A percentile compares a stretch with the other conserved stretches of the same genome.
phyloP scores from a whole-genome alignment of 1,140 invertebrate species.

The Bombus waltoni region DNA sequence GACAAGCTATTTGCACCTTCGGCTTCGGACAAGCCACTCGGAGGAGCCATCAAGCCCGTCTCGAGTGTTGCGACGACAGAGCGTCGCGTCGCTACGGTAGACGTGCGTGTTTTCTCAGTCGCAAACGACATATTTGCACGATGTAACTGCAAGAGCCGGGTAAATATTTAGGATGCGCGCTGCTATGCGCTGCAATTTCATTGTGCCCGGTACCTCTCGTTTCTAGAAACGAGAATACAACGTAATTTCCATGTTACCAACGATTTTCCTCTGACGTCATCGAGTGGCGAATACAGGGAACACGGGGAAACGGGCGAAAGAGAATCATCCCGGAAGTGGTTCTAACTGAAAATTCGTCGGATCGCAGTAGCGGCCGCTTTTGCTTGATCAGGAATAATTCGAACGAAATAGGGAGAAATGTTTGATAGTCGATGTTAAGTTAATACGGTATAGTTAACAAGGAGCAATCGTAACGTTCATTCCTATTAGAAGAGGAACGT shows the following conservation, averaged over 20 bases:
- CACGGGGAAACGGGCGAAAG: background rate
- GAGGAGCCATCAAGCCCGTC: constrained; percentile 37
- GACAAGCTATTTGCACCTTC: constrained; percentile 24
- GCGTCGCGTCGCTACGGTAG: constrained; percentile 23
- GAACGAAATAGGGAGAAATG: background rate
- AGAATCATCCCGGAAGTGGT: constrained; percentile 7
- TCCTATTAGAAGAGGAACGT: background rate
- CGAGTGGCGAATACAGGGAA: background rate
- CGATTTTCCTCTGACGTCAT: constrained; percentile 52
- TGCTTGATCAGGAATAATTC: background rate
- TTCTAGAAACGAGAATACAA: constrained; percentile 55
- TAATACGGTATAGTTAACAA: background rate
- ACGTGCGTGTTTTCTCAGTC: constrained; percentile 62
- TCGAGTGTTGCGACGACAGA: constrained; percentile 38
- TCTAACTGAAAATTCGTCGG: constrained; percentile 39
- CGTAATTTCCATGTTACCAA: constrained; percentile 59
- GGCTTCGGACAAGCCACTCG: background rate
- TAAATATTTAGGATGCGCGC: constrained; percentile 70
- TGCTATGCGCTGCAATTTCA: constrained; percentile 62
- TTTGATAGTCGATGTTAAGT: background rate
- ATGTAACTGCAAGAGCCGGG: constrained; percentile 63
- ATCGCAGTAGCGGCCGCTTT: no score
- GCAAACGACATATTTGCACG: constrained; percentile 66
- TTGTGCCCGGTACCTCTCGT: background rate
- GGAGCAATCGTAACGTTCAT: background rate